These are phyloP conservation scores for Noctua janthe DNA, from an alignment of 2,888 invertebrate genomes.

Conservation along the genomic window DNA sequence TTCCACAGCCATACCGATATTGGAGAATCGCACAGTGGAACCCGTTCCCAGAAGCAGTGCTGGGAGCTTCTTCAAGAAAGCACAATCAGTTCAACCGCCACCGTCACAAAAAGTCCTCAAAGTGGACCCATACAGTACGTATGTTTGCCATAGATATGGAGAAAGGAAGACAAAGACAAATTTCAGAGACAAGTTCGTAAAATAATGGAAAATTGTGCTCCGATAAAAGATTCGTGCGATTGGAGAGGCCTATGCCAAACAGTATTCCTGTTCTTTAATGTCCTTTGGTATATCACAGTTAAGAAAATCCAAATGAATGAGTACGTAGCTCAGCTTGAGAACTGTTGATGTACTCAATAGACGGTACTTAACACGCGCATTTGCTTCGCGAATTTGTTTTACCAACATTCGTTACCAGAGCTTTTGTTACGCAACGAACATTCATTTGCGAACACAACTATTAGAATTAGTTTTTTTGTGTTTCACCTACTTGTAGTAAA, in stretches of 20 bases:
- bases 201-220: not conserved
- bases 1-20: constrained; percentile 27
- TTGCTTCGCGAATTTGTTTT: not conserved
- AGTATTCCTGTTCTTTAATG: not conserved
- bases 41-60: constrained; percentile 21
- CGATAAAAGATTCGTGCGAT: not conserved
- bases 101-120: not conserved
- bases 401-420: not conserved
- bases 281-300: not conserved
- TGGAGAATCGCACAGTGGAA: constrained; percentile 24
- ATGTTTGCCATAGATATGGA: too few species aligned
- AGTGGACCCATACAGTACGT: constrained; percentile 9
- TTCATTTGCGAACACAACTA: not conserved
- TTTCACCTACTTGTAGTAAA: not conserved
- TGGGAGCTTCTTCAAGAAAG: constrained; percentile 35
- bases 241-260: not conserved
- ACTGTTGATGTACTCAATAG: not conserved
- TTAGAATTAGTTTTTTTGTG: not conserved
- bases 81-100: too few species aligned
- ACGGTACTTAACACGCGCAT: not conserved
- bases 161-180: too few species aligned
- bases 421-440: not conserved
- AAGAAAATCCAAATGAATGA: not conserved
- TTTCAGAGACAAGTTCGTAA: not conserved
- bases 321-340: not conserved